Evolutionary conservation across 2,888 invertebrate genomes (phyloP).

Genomic region (Ichneumoninae sp.): DNA sequence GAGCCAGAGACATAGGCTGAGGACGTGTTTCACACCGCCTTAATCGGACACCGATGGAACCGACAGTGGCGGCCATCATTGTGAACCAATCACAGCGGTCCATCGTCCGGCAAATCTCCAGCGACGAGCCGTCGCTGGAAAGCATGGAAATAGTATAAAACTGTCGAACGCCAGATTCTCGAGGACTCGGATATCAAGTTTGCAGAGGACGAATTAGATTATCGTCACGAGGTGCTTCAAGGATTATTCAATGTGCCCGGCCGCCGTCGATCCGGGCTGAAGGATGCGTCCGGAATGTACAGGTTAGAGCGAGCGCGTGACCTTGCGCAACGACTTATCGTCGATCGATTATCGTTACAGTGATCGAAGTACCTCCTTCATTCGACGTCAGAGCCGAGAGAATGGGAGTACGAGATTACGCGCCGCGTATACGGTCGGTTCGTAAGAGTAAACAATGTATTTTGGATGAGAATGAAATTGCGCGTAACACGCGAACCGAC

Average conservation of each 20-base stretch:
- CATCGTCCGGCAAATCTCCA: too few relatives aligned
- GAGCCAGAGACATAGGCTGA: too few relatives aligned
- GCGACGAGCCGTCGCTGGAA: too few relatives aligned
- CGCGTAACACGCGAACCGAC: slow-evolving; percentile 23
- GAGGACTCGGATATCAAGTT: slow-evolving; percentile 38
- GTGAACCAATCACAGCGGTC: not conserved
- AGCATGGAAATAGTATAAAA: not conserved
- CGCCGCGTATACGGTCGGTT: not conserved
- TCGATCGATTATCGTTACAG: not conserved
- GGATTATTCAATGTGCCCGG: not conserved
- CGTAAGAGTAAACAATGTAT: slow-evolving; percentile 1
- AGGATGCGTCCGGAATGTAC: not conserved
- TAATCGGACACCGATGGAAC: not conserved
- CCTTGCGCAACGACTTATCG: not conserved
- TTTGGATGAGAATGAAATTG: slow-evolving; percentile 18
- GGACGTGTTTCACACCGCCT: too few relatives aligned
- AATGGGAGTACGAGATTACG: not conserved
- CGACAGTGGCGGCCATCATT: not conserved
- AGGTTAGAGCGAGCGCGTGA: not conserved
- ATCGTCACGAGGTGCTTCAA: slow-evolving; percentile 44
- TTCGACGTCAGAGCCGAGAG: not conserved
- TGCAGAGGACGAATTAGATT: slow-evolving; percentile 37
- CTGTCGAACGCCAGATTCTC: slow-evolving; percentile 17
- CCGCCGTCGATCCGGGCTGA: not conserved
- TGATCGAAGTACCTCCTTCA: not conserved